Percentiles rank a stretch among this genome's conserved stretches.
Evolutionary conservation across 2,113 vertebrate genomes (phyloP).

Genomic region (Cyphomyrus discorhynchus): DNA sequence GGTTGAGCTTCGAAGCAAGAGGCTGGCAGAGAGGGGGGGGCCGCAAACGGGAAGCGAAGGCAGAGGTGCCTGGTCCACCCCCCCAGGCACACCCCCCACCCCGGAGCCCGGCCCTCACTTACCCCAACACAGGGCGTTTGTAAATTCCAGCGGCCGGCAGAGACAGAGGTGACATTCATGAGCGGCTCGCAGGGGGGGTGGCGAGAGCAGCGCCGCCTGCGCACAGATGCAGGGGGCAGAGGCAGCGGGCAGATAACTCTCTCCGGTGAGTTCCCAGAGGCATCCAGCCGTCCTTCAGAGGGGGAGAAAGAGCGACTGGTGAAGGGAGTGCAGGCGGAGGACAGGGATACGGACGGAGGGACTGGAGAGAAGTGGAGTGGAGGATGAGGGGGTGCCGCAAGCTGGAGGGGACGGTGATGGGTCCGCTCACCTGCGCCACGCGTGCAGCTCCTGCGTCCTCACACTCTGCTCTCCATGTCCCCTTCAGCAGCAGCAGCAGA

Average conservation of each 20-base stretch:
- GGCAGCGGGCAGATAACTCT: background rate
- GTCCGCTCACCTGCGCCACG: conserved; percentile 20
- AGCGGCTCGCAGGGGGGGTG: conserved; percentile 34
- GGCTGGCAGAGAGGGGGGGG: conserved; percentile 29
- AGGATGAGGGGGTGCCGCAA: background rate
- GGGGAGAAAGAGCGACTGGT: background rate
- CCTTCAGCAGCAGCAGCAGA: background rate
- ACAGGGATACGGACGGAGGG: conserved; percentile 17
- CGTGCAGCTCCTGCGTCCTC: background rate
- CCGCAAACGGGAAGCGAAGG: conserved; percentile 24
- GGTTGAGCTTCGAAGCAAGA: conserved; percentile 39
- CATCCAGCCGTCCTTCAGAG: conserved; percentile 12
- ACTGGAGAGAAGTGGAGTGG: background rate
- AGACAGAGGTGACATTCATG: conserved; percentile 66
- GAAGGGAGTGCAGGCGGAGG: background rate
- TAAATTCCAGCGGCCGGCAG: conserved; percentile 50
- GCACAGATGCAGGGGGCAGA: background rate
- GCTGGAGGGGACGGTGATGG: conserved; percentile 22
- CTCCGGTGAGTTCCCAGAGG: background rate
- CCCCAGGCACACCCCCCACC: conserved; percentile 38
- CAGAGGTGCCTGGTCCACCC: conserved; percentile 30
- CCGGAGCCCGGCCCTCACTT: conserved; percentile 32
- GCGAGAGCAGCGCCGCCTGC: background rate
- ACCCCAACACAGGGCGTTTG: conserved; percentile 46
- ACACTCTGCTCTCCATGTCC: conserved; percentile 1